Evolutionary conservation across 2,113 vertebrate species (phyloP), one percentile per base, ranked within the genome.

Genomic region (Tringa solitaria): DNA sequence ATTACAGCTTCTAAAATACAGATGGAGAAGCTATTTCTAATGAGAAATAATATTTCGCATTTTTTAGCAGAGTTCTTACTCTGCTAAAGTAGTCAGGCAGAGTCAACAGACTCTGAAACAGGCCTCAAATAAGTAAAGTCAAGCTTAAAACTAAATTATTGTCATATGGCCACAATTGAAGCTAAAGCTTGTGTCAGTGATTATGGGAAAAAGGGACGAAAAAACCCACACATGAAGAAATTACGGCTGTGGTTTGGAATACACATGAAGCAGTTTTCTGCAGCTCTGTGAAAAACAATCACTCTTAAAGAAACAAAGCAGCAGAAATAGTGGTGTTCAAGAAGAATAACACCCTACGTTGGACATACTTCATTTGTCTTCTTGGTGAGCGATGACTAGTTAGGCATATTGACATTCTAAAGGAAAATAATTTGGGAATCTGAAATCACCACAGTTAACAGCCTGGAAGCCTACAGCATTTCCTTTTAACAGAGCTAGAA

Each of bases 161-260:
- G 67, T 92, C 79, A 67, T 61, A 68, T 48, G n/a, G 35, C 57
- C 51, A 32, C 41, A 61, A 19, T 45, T 43, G 54, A 70, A 78
- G 61, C 14, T 30, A 77, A 87, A 95, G 53, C 10, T 60, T 81
- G 18, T 93, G 41, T 75, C 67, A 69, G n/a, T 86, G 68, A 69
- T 37, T 84, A 72, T 90, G 92, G 78, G 77, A 28, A 76, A 96
- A 89, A 56, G 50, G 32, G 60, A 63, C 4, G 4, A 63, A 84
- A 81, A 79, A 41, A 27, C 11, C n/a, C 56, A 56, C 32, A 67
- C 20, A 19, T 23, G 20, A 93, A 96, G 32, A 93, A 91, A 56
- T 82, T 61, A 79, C 53, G 75, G 65, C 76, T 93, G 88, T 84
- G 93, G 79, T 83, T 90, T 96, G 80, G 87, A 93, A 90, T 73